Evolutionary conservation across 2,797 vertebrate species (phyloP).

Genomic region (Chrysocyon brachyurus): DNA sequence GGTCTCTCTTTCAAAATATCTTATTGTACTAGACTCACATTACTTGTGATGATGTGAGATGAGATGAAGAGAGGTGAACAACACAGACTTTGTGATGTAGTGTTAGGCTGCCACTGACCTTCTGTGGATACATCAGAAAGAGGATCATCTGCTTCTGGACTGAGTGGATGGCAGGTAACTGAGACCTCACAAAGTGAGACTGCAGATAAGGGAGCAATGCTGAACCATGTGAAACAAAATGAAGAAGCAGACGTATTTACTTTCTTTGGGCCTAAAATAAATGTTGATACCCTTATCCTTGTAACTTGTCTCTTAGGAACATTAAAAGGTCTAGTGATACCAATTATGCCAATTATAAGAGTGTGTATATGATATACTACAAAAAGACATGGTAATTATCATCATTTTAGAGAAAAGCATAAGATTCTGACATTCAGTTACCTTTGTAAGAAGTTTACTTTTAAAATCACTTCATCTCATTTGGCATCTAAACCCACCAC

Average conservation of each 20-base stretch:
- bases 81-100: neutral
- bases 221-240: neutral
- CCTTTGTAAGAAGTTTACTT: constrained; percentile 81
- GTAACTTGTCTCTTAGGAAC: neutral
- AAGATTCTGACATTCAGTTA: constrained; percentile 77
- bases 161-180: neutral
- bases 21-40: neutral
- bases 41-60: neutral
- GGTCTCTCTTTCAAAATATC: neutral
- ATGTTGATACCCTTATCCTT: neutral
- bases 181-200: neutral
- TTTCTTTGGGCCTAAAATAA: neutral
- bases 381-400: constrained; percentile 60
- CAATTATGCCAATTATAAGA: constrained; percentile 46
- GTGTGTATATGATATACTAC: neutral
- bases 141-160: neutral
- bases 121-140: neutral
- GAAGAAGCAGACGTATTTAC: constrained; percentile 25
- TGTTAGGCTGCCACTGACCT: neutral
- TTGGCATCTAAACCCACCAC: constrained; percentile 78
- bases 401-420: constrained; percentile 22
- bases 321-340: neutral
- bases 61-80: neutral
- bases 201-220: neutral
- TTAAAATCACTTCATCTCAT: constrained; percentile 74